These are phyloP conservation scores for Zophobas morio DNA, from an alignment of 1,140 invertebrate species.

Conservation along the genomic window DNA sequence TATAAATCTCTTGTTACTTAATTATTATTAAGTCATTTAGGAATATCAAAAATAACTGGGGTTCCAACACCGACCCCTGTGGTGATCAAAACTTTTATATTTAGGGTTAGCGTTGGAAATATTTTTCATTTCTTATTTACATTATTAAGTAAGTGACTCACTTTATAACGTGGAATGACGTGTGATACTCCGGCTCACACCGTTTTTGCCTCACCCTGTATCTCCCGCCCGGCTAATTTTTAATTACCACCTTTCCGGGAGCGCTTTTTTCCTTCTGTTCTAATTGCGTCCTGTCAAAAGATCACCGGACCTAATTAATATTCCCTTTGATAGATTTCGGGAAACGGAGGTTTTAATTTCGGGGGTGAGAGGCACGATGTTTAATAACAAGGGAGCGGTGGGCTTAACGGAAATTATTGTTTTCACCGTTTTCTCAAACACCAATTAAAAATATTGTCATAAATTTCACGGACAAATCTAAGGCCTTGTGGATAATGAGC, in stretches of 20 bases:
- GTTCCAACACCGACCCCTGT: too few species aligned
- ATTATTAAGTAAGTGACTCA: too few species aligned
- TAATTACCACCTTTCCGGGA: slow-evolving; percentile 55
- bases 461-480: slow-evolving; percentile 29
- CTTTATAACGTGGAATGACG: too few species aligned
- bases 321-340: slow-evolving; percentile 32
- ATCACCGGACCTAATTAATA: slow-evolving; percentile 15
- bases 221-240: slow-evolving; percentile 51
- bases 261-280: slow-evolving; percentile 28
- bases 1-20: too few species aligned
- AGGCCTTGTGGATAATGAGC: slow-evolving; percentile 21
- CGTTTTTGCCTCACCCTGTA: too few species aligned
- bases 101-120: slow-evolving; percentile 47
- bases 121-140: too few species aligned
- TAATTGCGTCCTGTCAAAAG: slow-evolving; percentile 21
- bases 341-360: slow-evolving; percentile 21
- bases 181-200: too few species aligned
- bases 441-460: slow-evolving; percentile 17
- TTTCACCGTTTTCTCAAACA: slow-evolving; percentile 35
- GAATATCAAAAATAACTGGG: too few species aligned
- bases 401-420: slow-evolving; percentile 23
- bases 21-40: too few species aligned
- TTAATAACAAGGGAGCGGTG: slow-evolving; percentile 20
- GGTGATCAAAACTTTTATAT: slow-evolving; percentile 40
- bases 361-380: slow-evolving; percentile 13